These are phyloP conservation scores for Pollenia griseotomentosa DNA, from an alignment of 2,888 invertebrate species.

Conservation along the genomic window DNA sequence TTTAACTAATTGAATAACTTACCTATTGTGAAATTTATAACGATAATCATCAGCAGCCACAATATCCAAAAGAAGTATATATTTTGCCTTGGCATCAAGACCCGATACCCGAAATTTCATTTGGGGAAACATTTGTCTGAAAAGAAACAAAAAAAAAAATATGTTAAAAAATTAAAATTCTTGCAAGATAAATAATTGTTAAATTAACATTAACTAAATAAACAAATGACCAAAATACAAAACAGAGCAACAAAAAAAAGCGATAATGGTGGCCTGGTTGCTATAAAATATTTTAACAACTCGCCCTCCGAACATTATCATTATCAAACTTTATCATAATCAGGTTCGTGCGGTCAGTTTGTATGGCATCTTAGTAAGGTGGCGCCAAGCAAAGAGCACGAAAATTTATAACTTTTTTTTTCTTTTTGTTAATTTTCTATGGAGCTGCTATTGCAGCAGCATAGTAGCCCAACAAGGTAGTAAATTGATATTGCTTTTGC, in stretches of 20 bases:
- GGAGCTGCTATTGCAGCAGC: slow-evolving; percentile 13
- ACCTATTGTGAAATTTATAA: slow-evolving; percentile 99
- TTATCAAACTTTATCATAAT: slow-evolving; percentile 72
- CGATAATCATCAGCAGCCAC: slow-evolving; percentile 99
- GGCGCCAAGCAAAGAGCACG: slow-evolving; percentile 79
- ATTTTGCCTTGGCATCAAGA: slow-evolving; percentile 99
- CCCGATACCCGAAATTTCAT: slow-evolving; percentile 99
- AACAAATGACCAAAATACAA: slow-evolving; percentile 27
- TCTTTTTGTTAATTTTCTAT: not conserved
- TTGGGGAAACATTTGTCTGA: slow-evolving; percentile 99
- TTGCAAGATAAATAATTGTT: slow-evolving; percentile 58
- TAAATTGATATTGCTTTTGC: slow-evolving; percentile 70
- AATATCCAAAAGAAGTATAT: slow-evolving; percentile 99
- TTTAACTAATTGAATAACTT: slow-evolving; percentile 76
- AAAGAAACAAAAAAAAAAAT: slow-evolving; percentile 80
- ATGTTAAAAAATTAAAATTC: slow-evolving; percentile 15
- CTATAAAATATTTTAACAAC: slow-evolving; percentile 53
- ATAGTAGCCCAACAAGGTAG: slow-evolving; percentile 67
- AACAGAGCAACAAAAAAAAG: not conserved
- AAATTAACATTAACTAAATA: slow-evolving; percentile 65
- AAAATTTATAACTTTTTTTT: slow-evolving; percentile 80
- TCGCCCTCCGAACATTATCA: slow-evolving; percentile 52
- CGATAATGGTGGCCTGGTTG: slow-evolving; percentile 61
- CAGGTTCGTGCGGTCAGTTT: slow-evolving; percentile 68
- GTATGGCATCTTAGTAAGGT: slow-evolving; percentile 77